A percentile compares a stretch with the other conserved stretches of the same genome.
These are phyloP conservation scores for Molanna angustata DNA, from an alignment of 2,888 invertebrate genomes.

Conservation along the genomic window DNA sequence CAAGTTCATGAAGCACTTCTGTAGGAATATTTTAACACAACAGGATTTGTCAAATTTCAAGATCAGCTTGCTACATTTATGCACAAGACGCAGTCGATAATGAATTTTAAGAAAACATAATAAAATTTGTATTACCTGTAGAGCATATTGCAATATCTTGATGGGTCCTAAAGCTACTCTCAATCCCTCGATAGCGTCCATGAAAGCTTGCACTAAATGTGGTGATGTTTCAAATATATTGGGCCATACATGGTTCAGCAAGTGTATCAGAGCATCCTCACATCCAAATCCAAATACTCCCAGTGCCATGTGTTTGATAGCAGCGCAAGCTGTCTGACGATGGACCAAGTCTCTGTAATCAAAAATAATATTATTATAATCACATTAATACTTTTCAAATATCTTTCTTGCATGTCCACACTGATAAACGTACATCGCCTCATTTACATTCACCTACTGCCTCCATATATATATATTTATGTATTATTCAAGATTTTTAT, in stretches of 20 bases:
- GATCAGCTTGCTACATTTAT: too few species aligned
- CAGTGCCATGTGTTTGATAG: constrained; percentile 98
- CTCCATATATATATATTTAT: too few species aligned
- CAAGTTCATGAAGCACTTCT: too few species aligned
- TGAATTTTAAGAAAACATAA: too few species aligned
- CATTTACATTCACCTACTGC: too few species aligned
- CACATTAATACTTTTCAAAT: too few species aligned
- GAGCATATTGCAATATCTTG: constrained; percentile 92
- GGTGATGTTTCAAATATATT: constrained; percentile 99
- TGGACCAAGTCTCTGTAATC: constrained; percentile 87
- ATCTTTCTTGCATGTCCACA: too few species aligned
- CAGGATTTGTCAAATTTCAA: too few species aligned
- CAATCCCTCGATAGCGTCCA: constrained; percentile 98
- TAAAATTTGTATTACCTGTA: constrained; percentile 85
- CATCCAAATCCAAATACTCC: constrained; percentile 99
- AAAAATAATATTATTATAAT: neutral
- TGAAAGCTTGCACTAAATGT: constrained; percentile 99
- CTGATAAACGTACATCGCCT: too few species aligned
- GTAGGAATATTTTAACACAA: too few species aligned
- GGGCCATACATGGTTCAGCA: constrained; percentile 99
- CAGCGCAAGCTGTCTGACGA: constrained; percentile 97
- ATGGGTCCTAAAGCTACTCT: constrained; percentile 95
- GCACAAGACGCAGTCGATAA: too few species aligned
- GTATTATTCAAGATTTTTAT: too few species aligned
- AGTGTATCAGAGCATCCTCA: constrained; percentile 95